Conservation (phyloP, 2,888 invertebrate genomes). For the Temnothorax ravouxi region DNA sequence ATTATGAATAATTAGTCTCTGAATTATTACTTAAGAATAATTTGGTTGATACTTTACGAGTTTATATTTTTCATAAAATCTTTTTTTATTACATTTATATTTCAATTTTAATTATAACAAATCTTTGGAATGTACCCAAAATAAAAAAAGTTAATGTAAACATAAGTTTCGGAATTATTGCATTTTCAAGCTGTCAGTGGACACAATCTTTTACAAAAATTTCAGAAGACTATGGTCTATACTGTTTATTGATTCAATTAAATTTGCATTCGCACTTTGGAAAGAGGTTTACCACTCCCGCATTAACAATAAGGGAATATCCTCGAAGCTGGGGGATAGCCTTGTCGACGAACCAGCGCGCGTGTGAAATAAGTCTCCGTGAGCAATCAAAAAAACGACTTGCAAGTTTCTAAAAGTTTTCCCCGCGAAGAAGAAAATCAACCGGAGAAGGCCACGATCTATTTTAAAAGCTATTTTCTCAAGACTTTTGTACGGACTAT, state of each 20-base stretch:
- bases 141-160: slow-evolving; percentile 3
- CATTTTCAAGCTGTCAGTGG: neutral
- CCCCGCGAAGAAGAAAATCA: slow-evolving; percentile 39
- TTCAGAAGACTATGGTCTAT: neutral
- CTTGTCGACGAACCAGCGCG: slow-evolving; percentile 4
- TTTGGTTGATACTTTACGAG: neutral
- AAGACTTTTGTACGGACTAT: slow-evolving; percentile 73
- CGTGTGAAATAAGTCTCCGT: slow-evolving; percentile 50
- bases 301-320: neutral
- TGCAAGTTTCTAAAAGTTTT: slow-evolving; percentile 59
- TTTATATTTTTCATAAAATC: neutral
- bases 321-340: neutral
- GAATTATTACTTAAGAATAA: neutral
- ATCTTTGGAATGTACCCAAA: neutral
- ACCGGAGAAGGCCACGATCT: slow-evolving; percentile 42
- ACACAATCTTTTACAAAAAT: neutral
- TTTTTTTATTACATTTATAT: neutral
- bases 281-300: slow-evolving; percentile 27
- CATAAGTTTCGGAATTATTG: neutral
- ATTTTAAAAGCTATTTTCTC: slow-evolving; percentile 73
- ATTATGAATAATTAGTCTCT: neutral
- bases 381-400: slow-evolving; percentile 47
- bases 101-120: neutral
- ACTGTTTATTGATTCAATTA: slow-evolving; percentile 25
- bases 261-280: neutral